phyloP scores from a whole-genome alignment of 2,888 invertebrate genomes.

The Eumacrocentrus americanus region DNA sequence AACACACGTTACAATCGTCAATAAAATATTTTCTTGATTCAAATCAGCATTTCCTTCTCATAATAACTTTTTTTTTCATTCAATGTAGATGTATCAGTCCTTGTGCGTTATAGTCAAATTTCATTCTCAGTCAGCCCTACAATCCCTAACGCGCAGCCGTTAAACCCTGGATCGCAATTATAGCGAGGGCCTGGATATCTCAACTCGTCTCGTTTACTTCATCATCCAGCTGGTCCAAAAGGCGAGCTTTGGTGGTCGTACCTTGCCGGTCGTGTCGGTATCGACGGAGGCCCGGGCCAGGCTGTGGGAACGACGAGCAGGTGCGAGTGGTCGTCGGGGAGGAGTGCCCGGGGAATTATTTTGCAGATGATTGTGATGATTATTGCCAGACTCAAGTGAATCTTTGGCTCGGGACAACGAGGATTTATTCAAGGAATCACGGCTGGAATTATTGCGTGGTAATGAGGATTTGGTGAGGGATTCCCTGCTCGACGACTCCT shows the following conservation, averaged over 20 bases:
- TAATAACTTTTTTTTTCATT: no score
- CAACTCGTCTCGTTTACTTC: constrained; percentile 59
- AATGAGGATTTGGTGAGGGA: constrained; percentile 52
- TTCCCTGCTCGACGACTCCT: constrained; percentile 50
- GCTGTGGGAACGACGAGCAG: constrained; percentile 57
- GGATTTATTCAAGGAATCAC: constrained; percentile 55
- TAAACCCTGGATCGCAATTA: background rate
- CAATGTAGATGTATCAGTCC: background rate
- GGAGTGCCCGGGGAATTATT: constrained; percentile 44
- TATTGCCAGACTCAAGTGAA: constrained; percentile 52
- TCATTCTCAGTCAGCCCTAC: background rate
- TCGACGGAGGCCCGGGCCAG: constrained; percentile 57
- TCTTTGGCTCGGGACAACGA: constrained; percentile 56
- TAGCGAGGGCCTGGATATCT: background rate
- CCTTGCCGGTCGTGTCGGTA: constrained; percentile 67
- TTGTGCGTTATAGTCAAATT: background rate
- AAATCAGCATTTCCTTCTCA: no score
- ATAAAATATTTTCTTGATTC: no score
- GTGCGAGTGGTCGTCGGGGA: constrained; percentile 59
- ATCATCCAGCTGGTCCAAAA: constrained; percentile 74
- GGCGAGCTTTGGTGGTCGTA: constrained; percentile 72
- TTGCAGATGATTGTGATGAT: constrained; percentile 16
- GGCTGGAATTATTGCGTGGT: constrained; percentile 53
- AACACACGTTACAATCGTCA: no score
- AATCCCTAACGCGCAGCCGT: background rate